Conservation (phyloP, 2,797 vertebrate species). For the Rhinoraja longicauda region DNA sequence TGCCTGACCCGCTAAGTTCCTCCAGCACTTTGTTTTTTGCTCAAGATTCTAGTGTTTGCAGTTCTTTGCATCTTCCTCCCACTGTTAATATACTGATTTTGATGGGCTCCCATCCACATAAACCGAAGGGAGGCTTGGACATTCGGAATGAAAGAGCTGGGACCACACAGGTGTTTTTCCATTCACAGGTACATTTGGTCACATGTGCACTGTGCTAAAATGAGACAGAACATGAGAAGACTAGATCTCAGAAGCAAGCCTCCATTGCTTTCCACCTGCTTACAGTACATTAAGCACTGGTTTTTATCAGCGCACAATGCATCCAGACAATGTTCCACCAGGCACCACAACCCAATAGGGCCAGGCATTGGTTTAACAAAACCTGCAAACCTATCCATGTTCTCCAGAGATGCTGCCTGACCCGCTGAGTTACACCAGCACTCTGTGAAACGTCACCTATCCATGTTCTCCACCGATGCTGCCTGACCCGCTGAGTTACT, state of each 20-base stretch:
- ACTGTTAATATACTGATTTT: too few relatives aligned
- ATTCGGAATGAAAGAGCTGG: not conserved
- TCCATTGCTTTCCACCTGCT: not conserved
- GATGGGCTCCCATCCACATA: not conserved
- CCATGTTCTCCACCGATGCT: too few relatives aligned
- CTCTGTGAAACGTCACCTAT: too few relatives aligned
- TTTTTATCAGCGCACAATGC: not conserved
- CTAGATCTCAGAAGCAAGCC: not conserved
- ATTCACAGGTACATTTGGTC: not conserved
- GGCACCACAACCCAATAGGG: not conserved
- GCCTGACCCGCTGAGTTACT: too few relatives aligned
- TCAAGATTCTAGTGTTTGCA: too few relatives aligned
- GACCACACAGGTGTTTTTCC: not conserved
- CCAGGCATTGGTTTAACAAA: too few relatives aligned
- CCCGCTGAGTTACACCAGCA: too few relatives aligned
- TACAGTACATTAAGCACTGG: not conserved
- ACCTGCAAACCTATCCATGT: too few relatives aligned
- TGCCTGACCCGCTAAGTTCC: too few relatives aligned
- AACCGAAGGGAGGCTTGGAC: not conserved
- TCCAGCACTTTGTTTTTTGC: too few relatives aligned
- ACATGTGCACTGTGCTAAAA: not conserved
- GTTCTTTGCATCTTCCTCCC: too few relatives aligned
- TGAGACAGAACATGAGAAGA: not conserved
- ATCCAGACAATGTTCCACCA: not conserved
- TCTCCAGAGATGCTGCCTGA: too few relatives aligned